Evolutionary conservation across 2,888 invertebrate genomes (phyloP), one percentile per base, ranked within the genome.

Genomic region (Ophion slaviceki): DNA sequence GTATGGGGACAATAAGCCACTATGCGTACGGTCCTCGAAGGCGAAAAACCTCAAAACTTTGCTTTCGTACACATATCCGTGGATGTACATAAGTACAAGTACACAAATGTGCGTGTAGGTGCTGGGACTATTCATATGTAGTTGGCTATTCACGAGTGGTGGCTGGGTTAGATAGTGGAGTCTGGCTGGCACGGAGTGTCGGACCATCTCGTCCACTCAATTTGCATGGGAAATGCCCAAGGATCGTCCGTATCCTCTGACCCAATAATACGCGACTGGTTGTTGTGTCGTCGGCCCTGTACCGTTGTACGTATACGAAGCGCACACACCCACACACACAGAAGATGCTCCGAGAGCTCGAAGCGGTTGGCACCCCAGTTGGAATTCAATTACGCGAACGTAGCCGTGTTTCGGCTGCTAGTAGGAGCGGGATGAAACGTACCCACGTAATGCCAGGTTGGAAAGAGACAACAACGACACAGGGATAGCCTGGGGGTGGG

Each of bases 371-470:
- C 74, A 67, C 64, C 76, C 76, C 86, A 81, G 80, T 80, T 86
- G 88, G 86, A 92, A 91, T 91, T 90, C 88, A 90, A 92, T 91
- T 91, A 92, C 89, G 88, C 78, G 82, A 87, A 88, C 86, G 84
- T 87, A 81, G 75, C 85, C 74, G 61, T 11, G 80, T 77, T 72
- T n/a, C 32, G 70, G 53, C 14, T 53, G 32, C 62, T 68, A 77
- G 57, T 77, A 17, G 67, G 72, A 78, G 78, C 28, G 76, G 71
- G 84, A 84, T 20, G 28, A 71, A 67, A 53, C 53, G 59, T 28
- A 32, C 47, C 14, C 20, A 53, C 62, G 62, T 36, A 10, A 24
- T 47, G 10, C 5, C 20, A 57, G 20, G 11, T 11, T 53, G 14
- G 66, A 66, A 70, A 70, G 53, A 24, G 57, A 66, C 57, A 17